Percentiles rank a stretch among this genome's conserved stretches.
Evolutionary conservation across 2,888 invertebrate species (phyloP).

Genomic region (Synanthedon tipuliformis): DNA sequence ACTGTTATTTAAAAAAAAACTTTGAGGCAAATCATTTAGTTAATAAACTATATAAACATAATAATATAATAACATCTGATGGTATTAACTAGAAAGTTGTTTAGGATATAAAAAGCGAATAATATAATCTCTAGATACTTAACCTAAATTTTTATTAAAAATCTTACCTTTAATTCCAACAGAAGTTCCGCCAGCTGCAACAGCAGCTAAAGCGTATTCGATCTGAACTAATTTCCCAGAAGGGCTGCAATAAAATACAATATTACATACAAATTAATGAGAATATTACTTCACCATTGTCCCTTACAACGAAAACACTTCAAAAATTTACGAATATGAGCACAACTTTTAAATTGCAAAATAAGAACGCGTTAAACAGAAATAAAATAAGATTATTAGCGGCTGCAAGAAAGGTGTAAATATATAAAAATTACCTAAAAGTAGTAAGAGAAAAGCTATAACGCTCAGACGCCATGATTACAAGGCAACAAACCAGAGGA

Average conservation of each 20-base stretch:
- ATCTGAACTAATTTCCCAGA: constrained; percentile 99
- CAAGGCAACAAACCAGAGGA: constrained; percentile 47
- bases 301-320: neutral
- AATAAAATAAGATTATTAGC: neutral
- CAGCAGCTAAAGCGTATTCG: constrained; percentile 99
- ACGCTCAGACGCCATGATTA: constrained; percentile 92
- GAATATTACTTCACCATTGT: neutral
- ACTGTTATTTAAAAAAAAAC: too few species aligned
- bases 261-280: neutral
- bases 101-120: constrained; percentile 4
- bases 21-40: too few species aligned
- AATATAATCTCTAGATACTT: constrained; percentile 2
- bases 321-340: neutral
- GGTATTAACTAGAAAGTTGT: constrained; percentile 21
- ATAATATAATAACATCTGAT: constrained; percentile 2
- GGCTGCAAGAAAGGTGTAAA: constrained; percentile 14
- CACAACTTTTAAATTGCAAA: neutral
- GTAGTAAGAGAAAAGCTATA: constrained; percentile 95
- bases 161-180: constrained; percentile 94
- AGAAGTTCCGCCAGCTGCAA: constrained; percentile 97
- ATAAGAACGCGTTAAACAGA: constrained; percentile 1
- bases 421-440: constrained; percentile 65
- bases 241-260: constrained; percentile 76
- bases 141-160: constrained; percentile 6
- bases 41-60: too few species aligned